Base-by-base conservation (phyloP, 2,113 vertebrate genomes). In the Tauraco erythrolophus region DNA sequence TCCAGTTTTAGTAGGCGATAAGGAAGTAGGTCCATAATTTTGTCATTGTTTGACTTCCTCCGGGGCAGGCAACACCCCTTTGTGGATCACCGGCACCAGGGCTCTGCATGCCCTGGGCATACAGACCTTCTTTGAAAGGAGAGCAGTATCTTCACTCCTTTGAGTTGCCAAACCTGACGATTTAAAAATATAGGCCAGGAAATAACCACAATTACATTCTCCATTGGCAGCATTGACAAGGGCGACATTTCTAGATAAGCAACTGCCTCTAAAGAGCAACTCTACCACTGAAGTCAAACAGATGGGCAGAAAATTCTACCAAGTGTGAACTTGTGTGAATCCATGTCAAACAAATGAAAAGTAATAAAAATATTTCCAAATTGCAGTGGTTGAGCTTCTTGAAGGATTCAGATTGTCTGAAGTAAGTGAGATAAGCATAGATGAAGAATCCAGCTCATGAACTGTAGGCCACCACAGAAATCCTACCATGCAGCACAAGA, bases 381-480 rank as follows among this genome's bases (percentile, higher is more conserved):
- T 89, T 88, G 41, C 33, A 98, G 95, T 96, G 84, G 98, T 98
- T 84, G 97, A 98, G 76, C 89, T 99, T 90, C 95, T 99, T 97
- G 96, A 98, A 82, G 97, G 98, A 95, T 98, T 98, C 71, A 91
- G 78, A 35, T 88, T 98, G 46, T 94, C 97, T 37, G 93, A 96
- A 80, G 93, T 91, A 23, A 97, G 77, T 62, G 97, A 98, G 45
- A 97, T 98, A 91, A 97, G 41, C 72, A 91, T 22, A 92, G 97
- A 96, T 84, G 84, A 98, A 23, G 98, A 98, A 48, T 98, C 98
- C 39, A 97, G 97, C 41, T 98, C 97, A 19, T 69, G 96, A 72
- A 94, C 91, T 7, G 91, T 97, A 91, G 98, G 97, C 58, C 98
- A 97, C 68, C 98, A 97, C 2, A 88, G 98, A 84, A 98, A 98